Conservation (phyloP, 2,888 invertebrate genomes). For the Acleris holmiana region DNA sequence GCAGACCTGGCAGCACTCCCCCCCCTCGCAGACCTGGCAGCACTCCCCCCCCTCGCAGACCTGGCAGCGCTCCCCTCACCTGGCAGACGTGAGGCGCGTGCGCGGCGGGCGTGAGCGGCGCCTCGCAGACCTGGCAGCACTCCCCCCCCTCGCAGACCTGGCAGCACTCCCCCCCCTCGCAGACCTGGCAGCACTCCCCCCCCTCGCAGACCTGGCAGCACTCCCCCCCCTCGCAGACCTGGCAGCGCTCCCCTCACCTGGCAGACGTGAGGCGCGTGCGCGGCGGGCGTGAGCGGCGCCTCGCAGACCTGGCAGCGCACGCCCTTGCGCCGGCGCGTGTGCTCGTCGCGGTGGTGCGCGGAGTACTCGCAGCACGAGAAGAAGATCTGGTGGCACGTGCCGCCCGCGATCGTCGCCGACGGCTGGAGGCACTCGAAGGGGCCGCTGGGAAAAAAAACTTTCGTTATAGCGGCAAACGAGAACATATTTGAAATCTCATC, state of each 20-base stretch:
- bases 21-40: too few relatives aligned
- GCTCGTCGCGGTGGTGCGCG: constrained; percentile 66
- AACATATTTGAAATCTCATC: too few relatives aligned
- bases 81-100: constrained; percentile 51
- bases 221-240: constrained; percentile 68
- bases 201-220: constrained; percentile 68
- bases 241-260: constrained; percentile 65
- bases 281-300: constrained; percentile 56
- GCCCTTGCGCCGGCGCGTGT: constrained; percentile 65
- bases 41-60: constrained; percentile 80
- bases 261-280: constrained; percentile 51
- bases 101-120: constrained; percentile 66
- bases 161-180: constrained; percentile 35
- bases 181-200: background rate
- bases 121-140: constrained; percentile 69
- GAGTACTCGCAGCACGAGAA: constrained; percentile 81
- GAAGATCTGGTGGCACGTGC: constrained; percentile 74
- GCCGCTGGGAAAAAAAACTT: constrained; percentile 53
- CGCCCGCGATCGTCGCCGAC: constrained; percentile 58
- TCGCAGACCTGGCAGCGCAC: constrained; percentile 77
- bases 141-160: background rate
- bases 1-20: constrained; percentile 67
- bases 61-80: constrained; percentile 68
- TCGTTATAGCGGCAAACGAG: too few relatives aligned
- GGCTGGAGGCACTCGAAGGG: constrained; percentile 77